phyloP scores from a whole-genome alignment of 2,797 vertebrate species.

The Iguana delicatissima region DNA sequence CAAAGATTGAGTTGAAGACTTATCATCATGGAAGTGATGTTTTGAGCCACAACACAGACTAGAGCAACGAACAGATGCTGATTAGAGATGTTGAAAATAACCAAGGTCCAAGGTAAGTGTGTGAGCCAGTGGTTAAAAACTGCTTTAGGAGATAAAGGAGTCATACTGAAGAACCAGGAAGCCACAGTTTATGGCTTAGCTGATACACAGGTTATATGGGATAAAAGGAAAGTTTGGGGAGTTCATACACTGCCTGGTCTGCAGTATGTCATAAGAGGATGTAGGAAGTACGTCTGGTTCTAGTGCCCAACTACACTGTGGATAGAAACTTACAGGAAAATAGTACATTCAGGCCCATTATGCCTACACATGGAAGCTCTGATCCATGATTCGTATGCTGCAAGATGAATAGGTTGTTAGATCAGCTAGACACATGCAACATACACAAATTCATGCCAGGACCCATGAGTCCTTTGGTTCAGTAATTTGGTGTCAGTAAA shows the following conservation, averaged over 20 bases:
- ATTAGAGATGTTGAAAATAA: not conserved
- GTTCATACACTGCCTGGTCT: not conserved
- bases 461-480: constrained; percentile 2
- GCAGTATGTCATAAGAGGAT: not conserved
- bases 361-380: not conserved
- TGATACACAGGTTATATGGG: not conserved
- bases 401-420: not conserved
- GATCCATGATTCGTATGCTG: not conserved
- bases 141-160: not conserved
- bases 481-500: too few relatives aligned
- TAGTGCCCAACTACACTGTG: too few relatives aligned
- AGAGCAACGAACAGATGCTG: not conserved
- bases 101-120: not conserved
- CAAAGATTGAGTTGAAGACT: not conserved
- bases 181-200: not conserved
- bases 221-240: not conserved
- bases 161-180: not conserved
- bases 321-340: not conserved
- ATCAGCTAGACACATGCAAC: not conserved
- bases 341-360: not conserved
- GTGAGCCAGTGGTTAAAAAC: not conserved
- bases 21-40: not conserved
- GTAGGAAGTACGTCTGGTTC: not conserved
- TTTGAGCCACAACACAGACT: not conserved
- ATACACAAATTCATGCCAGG: not conserved